Evolutionary conservation across 1,140 invertebrate genomes (phyloP).

Genomic region (Drosophila sulfurigaster): DNA sequence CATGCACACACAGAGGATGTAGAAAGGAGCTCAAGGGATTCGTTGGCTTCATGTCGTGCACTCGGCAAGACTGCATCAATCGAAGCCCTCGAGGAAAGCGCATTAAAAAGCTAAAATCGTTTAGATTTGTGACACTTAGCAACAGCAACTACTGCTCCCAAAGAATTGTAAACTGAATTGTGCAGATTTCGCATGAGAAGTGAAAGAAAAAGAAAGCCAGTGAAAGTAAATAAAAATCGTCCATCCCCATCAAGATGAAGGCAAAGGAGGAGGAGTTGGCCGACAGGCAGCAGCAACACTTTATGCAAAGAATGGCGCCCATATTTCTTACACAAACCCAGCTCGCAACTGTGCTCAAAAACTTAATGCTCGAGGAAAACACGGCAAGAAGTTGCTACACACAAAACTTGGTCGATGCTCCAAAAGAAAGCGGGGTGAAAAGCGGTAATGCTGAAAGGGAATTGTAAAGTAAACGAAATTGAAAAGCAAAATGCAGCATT

Average conservation of each 20-base stretch:
- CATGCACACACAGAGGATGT: neutral
- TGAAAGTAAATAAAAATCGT: slow-evolving; percentile 71
- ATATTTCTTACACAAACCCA: slow-evolving; percentile 68
- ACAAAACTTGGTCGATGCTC: slow-evolving; percentile 60
- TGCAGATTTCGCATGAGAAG: slow-evolving; percentile 66
- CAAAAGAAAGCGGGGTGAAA: neutral
- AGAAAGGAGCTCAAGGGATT: slow-evolving; percentile 30
- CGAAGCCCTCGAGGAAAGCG: slow-evolving; percentile 50
- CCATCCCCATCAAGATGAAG: neutral
- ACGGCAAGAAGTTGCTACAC: slow-evolving; percentile 67
- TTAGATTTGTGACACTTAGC: slow-evolving; percentile 78
- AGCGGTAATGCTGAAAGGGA: slow-evolving; percentile 39
- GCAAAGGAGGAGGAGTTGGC: neutral
- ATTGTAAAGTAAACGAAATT: slow-evolving; percentile 68
- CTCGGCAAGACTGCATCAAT: slow-evolving; percentile 53
- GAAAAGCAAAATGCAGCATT: slow-evolving; percentile 76
- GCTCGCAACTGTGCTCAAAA: slow-evolving; percentile 41
- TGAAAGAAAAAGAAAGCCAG: slow-evolving; percentile 18
- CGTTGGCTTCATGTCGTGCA: slow-evolving; percentile 11
- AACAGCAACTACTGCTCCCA: slow-evolving; percentile 39
- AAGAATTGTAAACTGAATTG: slow-evolving; percentile 54
- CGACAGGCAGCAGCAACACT: slow-evolving; percentile 32
- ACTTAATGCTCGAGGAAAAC: slow-evolving; percentile 68
- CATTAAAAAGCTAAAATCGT: slow-evolving; percentile 78
- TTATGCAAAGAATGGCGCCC: slow-evolving; percentile 75